phyloP scores from a whole-genome alignment of 2,113 vertebrate species.

The Amphilophus citrinellus region DNA sequence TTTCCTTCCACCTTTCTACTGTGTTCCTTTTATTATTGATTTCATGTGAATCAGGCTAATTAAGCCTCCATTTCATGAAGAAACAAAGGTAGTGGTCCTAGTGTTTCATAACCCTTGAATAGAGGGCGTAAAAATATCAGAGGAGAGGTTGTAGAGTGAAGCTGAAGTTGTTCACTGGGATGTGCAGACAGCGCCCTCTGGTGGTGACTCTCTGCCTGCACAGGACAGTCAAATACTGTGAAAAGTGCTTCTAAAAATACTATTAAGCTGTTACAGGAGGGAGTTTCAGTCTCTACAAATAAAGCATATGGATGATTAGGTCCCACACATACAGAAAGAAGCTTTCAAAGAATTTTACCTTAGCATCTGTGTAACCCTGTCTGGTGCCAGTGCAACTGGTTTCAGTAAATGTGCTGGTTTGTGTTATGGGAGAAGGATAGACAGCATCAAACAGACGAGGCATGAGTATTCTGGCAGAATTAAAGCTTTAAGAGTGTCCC shows the following conservation, averaged over 20 bases:
- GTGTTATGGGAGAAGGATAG: neutral
- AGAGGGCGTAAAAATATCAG: neutral
- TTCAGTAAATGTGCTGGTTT: neutral
- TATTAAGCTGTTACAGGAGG: neutral
- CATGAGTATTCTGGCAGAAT: neutral
- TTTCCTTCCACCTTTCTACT: neutral
- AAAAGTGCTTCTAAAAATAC: neutral
- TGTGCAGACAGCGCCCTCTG: conserved; percentile 21
- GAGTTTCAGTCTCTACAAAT: neutral
- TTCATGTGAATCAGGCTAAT: neutral
- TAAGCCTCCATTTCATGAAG: neutral
- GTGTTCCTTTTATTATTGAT: neutral
- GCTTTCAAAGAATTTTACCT: neutral
- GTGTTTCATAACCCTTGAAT: conserved; percentile 27
- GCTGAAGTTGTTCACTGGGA: neutral
- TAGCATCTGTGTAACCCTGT: neutral
- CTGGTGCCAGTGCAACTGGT: rapidly evolving
- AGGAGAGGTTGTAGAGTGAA: neutral
- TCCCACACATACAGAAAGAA: neutral
- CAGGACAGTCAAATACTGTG: neutral
- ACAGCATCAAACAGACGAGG: neutral
- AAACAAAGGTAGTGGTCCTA: neutral
- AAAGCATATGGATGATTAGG: neutral
- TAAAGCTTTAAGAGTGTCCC: neutral
- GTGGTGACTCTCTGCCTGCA: conserved; percentile 30